Conservation (phyloP, 2,888 invertebrate species). For the Polyploca ridens region DNA sequence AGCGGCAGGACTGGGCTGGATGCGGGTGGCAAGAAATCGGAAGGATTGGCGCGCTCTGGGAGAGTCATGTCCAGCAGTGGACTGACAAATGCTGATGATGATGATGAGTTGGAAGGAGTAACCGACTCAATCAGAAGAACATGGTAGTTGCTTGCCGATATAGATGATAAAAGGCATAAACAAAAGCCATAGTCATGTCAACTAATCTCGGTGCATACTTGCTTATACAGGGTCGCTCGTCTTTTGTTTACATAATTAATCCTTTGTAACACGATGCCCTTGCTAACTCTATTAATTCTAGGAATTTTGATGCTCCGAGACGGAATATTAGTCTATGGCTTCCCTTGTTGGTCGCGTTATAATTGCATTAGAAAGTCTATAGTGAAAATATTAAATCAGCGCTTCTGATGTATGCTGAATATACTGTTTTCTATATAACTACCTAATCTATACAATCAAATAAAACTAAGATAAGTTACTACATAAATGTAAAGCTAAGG, state of each 20-base stretch:
- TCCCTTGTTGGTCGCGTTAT: neutral
- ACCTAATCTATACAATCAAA: too few species aligned
- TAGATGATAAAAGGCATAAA: neutral
- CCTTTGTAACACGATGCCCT: constrained; percentile 3
- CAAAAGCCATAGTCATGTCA: constrained; percentile 1
- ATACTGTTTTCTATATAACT: too few species aligned
- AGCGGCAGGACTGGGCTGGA: too few species aligned
- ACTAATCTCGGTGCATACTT: constrained; percentile 4
- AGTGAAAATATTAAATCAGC: neutral
- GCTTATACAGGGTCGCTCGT: neutral
- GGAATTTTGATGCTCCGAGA: neutral
- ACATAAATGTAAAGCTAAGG: too few species aligned
- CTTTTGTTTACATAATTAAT: constrained; percentile 8
- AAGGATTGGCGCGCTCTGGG: too few species aligned
- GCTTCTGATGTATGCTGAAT: neutral
- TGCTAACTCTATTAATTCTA: constrained; percentile 6
- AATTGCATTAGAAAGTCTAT: neutral
- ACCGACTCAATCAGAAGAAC: too few species aligned
- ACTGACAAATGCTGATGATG: too few species aligned
- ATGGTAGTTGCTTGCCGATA: too few species aligned
- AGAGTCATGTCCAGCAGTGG: too few species aligned
- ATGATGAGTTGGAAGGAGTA: too few species aligned
- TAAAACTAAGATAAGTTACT: too few species aligned
- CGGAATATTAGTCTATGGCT: constrained; percentile 1
- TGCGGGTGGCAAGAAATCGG: too few species aligned